Evolutionary conservation across 2,888 invertebrate species (phyloP).

Genomic region (Tethea ocularis): DNA sequence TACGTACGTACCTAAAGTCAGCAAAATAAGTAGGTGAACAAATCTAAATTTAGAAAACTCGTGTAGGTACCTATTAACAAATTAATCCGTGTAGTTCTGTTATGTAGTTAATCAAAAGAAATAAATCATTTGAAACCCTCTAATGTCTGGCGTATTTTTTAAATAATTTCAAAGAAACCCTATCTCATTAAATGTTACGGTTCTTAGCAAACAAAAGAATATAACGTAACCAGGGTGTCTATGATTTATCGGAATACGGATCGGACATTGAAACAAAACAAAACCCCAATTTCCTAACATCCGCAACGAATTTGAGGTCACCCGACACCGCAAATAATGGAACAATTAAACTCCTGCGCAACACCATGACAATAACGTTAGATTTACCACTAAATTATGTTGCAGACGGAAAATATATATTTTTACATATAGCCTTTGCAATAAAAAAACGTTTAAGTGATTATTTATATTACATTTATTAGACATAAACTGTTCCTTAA

Average conservation of each 20-base stretch:
- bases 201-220: not conserved
- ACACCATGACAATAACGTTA: slow-evolving; percentile 49
- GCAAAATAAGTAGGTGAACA: too few relatives aligned
- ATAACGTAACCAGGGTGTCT: slow-evolving; percentile 27
- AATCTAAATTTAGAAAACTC: too few relatives aligned
- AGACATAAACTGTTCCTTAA: not conserved
- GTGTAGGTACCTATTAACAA: too few relatives aligned
- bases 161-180: too few relatives aligned
- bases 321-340: slow-evolving; percentile 43
- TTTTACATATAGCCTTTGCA: slow-evolving; percentile 17
- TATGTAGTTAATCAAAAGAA: too few relatives aligned
- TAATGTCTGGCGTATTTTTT: too few relatives aligned
- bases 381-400: slow-evolving; percentile 31
- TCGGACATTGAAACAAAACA: slow-evolving; percentile 32
- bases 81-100: too few relatives aligned
- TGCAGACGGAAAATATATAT: slow-evolving; percentile 26
- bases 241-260: slow-evolving; percentile 31
- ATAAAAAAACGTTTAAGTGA: not conserved
- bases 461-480: not conserved
- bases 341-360: slow-evolving; percentile 56
- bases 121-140: too few relatives aligned
- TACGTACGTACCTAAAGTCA: too few relatives aligned
- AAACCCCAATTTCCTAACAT: slow-evolving; percentile 45
- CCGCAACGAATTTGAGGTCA: slow-evolving; percentile 45
- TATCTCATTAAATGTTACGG: not conserved